Evolutionary conservation across 2,797 vertebrate genomes (phyloP), one percentile per base, ranked within the genome.

Genomic region (Morus bassanus): DNA sequence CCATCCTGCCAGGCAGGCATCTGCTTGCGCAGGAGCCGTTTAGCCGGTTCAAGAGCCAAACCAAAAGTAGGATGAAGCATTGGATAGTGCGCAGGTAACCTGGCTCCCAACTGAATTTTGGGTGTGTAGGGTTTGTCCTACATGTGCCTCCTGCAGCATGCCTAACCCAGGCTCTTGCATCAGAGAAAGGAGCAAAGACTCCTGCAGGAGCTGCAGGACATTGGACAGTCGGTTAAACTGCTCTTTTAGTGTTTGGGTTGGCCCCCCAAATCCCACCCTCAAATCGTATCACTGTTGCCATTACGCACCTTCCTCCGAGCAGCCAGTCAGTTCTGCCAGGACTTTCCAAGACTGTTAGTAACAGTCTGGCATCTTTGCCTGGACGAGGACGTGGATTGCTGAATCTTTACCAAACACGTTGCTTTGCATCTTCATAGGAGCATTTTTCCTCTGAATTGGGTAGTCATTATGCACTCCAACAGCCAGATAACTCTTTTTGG

Each of bases 401-500:
- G 53, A 43, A 25, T 10, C 67, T 68, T 67, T 24, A 21, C 78
- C 86, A 60, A 50, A 57, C 21, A 13, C 0, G 0, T 56, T 37
- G 54, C 67, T 35, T 31, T 18, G 17, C 48, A 23, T n/a, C 89
- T 69, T 33, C 48, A 13, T 1, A 14, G 79, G 78, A 91, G 54
- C 1, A 0, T 22, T 84, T 81, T 89, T 67, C 57, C 80, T 79
- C 57, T 8, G 3, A 56, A 2, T 16, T 80, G 74, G 88, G 83
- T 33, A 94, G 75, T 88, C 60, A 23, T 91, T 85, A 88, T 39
- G 85, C 77, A 46, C 68, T 48, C 75, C 75, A 88, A 63, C 96
- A 96, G 91, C 85, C 91, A 85, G 93, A 51, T 85, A 79, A 75
- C 94, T 94, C 86, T 86, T 67, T 87, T 69, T 85, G 94, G 93